Percentiles rank a stretch among this genome's conserved stretches.
These are phyloP conservation scores for Amblyornis subalaris DNA, from an alignment of 2,113 vertebrate genomes.

Conservation along the genomic window DNA sequence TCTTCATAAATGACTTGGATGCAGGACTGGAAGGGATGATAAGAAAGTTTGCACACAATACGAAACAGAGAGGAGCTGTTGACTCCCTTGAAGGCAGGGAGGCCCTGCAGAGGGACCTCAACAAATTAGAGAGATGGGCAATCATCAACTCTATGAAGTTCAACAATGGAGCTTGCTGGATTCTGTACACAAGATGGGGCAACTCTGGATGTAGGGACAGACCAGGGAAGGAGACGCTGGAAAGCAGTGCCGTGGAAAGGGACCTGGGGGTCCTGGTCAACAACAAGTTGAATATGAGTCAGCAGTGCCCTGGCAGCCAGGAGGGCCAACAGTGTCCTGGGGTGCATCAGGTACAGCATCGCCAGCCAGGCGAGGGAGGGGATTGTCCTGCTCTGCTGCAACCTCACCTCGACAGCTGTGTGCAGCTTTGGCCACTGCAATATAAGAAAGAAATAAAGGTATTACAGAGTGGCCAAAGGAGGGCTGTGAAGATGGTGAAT, in stretches of 20 bases:
- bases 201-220: rapidly evolving
- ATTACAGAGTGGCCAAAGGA: background rate
- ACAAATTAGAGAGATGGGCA: background rate
- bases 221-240: background rate
- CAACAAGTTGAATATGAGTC: background rate
- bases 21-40: background rate
- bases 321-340: rapidly evolving
- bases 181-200: background rate
- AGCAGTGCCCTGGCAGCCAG: background rate
- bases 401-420: rapidly evolving
- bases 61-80: background rate
- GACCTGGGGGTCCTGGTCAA: background rate
- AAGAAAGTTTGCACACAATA: background rate
- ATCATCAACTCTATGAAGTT: background rate
- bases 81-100: background rate
- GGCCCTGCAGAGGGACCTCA: background rate
- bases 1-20: background rate
- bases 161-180: background rate
- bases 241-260: background rate
- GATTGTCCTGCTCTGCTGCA: rapidly evolving
- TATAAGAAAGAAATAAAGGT: background rate
- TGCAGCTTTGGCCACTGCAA: background rate
- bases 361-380: rapidly evolving
- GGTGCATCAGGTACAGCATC: background rate
- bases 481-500: background rate